These are phyloP conservation scores for Drosophila kanekoi DNA, from an alignment of 2,888 invertebrate species.

Conservation along the genomic window DNA sequence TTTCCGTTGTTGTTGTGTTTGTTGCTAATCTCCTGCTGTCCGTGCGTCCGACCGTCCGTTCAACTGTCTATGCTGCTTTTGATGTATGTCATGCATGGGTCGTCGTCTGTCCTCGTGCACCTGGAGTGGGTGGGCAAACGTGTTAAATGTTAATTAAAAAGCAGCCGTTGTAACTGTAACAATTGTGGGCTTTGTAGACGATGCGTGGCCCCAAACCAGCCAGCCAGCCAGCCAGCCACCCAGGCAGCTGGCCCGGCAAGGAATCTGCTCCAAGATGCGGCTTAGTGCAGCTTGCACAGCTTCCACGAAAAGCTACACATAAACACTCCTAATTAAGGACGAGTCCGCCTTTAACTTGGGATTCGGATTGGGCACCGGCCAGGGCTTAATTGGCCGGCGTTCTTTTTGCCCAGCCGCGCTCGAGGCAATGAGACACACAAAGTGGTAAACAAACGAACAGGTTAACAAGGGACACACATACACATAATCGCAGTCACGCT, in stretches of 20 bases:
- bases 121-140: conserved; percentile 41
- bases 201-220: conserved; percentile 14
- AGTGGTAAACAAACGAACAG: conserved; percentile 61
- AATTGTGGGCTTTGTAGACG: conserved; percentile 18
- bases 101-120: conserved; percentile 14
- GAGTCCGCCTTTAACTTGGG: conserved; percentile 38
- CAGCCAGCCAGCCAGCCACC: too few relatives aligned
- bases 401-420: conserved; percentile 60
- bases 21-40: conserved; percentile 47
- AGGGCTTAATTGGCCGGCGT: conserved; percentile 70
- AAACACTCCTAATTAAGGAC: conserved; percentile 76
- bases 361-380: conserved; percentile 21
- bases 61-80: conserved; percentile 59
- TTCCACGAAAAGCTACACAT: conserved; percentile 54
- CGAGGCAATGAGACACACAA: conserved; percentile 42
- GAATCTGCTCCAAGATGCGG: conserved; percentile 54
- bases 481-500: neutral
- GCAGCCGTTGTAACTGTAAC: conserved; percentile 51
- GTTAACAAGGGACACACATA: conserved; percentile 54
- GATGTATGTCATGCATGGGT: conserved; percentile 73
- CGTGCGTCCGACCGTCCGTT: conserved; percentile 13
- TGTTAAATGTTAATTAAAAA: conserved; percentile 80
- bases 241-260: neutral
- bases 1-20: conserved; percentile 2
- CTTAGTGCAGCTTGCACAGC: conserved; percentile 60